Percentiles rank a stretch among this genome's conserved stretches.
phyloP scores from a whole-genome alignment of 2,888 invertebrate species.

The Choristoneura rosaceana region DNA sequence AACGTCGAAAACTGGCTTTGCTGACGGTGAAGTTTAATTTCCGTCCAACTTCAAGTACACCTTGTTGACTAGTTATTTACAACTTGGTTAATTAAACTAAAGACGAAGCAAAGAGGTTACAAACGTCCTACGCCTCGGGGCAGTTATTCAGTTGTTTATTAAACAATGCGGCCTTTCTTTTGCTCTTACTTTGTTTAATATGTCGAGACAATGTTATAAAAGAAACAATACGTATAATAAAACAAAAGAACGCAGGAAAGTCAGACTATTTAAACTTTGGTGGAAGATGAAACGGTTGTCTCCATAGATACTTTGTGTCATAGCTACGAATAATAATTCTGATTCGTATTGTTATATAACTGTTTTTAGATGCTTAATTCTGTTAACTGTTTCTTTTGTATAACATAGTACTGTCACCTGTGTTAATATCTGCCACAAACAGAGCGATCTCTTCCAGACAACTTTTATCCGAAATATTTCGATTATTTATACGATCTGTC shows the following conservation, averaged over 20 bases:
- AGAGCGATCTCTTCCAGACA: too few species aligned
- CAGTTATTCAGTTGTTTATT: slow-evolving; percentile 3
- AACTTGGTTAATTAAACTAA: slow-evolving; percentile 2
- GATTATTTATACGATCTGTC: too few species aligned
- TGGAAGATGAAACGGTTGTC: not conserved
- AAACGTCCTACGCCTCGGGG: not conserved
- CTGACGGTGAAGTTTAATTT: not conserved
- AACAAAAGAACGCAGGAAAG: slow-evolving; percentile 6
- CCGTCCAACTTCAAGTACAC: not conserved
- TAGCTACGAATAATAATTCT: not conserved
- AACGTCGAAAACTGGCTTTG: not conserved
- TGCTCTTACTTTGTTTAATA: not conserved
- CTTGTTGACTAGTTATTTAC: slow-evolving; percentile 1
- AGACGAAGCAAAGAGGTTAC: not conserved
- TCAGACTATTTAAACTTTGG: not conserved
- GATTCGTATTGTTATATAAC: not conserved
- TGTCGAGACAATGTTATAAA: not conserved
- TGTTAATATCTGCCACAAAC: too few species aligned
- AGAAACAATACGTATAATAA: slow-evolving; percentile 6
- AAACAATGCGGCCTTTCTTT: slow-evolving; percentile 8
- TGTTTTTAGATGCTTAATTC: not conserved
- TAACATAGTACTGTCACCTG: not conserved
- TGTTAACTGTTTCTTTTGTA: not conserved
- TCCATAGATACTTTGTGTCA: not conserved
- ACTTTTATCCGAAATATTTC: too few species aligned